These are phyloP conservation scores for Hyles vespertilio DNA, from an alignment of 1,140 invertebrate species.

Conservation along the genomic window DNA sequence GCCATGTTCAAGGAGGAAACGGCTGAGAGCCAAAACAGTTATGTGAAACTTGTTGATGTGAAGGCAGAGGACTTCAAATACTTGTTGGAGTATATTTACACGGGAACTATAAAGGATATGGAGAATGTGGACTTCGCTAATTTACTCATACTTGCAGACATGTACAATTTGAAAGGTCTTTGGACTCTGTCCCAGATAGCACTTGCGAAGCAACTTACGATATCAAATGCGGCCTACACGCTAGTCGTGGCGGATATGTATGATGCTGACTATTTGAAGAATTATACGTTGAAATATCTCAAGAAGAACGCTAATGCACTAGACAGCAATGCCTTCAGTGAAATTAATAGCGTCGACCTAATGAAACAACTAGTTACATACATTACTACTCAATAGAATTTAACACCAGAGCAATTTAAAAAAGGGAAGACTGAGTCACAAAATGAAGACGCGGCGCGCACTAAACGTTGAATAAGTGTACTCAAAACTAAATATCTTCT, in stretches of 20 bases:
- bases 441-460: too few relatives aligned
- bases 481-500: too few relatives aligned
- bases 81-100: conserved; percentile 59
- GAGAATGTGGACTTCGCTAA: conserved; percentile 45
- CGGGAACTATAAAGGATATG: conserved; percentile 50
- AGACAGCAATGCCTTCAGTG: conserved; percentile 43
- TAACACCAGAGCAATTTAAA: too few relatives aligned
- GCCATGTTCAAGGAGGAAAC: conserved; percentile 67
- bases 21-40: conserved; percentile 54
- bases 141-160: conserved; percentile 53
- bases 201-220: conserved; percentile 34
- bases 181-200: conserved; percentile 46
- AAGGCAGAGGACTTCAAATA: conserved; percentile 43
- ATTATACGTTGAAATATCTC: conserved; percentile 48
- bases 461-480: too few relatives aligned
- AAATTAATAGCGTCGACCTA: conserved; percentile 51
- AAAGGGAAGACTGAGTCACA: too few relatives aligned
- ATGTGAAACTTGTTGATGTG: conserved; percentile 56
- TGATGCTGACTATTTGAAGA: conserved; percentile 48
- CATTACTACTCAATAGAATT: conserved; percentile 12
- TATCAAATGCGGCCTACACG: conserved; percentile 54
- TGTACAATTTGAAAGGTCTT: conserved; percentile 49
- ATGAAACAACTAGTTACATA: conserved; percentile 51
- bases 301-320: conserved; percentile 42
- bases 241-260: conserved; percentile 52